Conservation (phyloP, 2,797 vertebrate genomes). For the Paedocypris micromegethes region DNA sequence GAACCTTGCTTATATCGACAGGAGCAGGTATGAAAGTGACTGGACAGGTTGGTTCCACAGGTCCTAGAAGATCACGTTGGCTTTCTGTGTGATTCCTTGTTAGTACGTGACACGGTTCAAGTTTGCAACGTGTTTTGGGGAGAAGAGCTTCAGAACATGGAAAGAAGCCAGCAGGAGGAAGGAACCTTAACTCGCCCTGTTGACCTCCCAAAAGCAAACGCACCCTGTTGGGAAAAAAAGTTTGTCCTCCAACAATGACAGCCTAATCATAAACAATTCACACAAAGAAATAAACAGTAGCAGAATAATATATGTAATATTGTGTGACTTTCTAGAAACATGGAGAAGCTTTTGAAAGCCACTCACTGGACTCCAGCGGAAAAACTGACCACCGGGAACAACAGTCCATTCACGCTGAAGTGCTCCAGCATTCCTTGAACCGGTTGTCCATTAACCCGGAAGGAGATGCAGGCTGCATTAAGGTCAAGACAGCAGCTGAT, state of each 20-base stretch:
- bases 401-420: conserved; percentile 80
- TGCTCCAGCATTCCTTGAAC: conserved; percentile 98
- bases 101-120: conserved; percentile 82
- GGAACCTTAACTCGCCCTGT: conserved; percentile 90
- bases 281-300: background rate
- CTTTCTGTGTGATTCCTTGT: conserved; percentile 68
- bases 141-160: conserved; percentile 86
- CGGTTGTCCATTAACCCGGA: conserved; percentile 90
- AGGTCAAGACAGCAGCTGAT: conserved; percentile 94
- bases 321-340: no score
- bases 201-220: conserved; percentile 86
- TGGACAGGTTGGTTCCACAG: conserved; percentile 71
- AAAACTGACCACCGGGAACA: conserved; percentile 91
- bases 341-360: background rate
- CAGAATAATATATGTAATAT: background rate
- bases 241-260: no score
- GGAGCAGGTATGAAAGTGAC: conserved; percentile 82
- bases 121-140: conserved; percentile 77
- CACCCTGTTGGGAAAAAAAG: conserved; percentile 65
- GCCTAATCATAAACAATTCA: no score
- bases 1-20: conserved; percentile 85
- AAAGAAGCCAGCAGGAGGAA: conserved; percentile 86
- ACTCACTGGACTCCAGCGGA: conserved; percentile 90
- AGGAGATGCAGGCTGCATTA: conserved; percentile 81
- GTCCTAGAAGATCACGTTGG: conserved; percentile 76